Evolutionary conservation across 2,888 invertebrate genomes (phyloP), one percentile per base, ranked within the genome.

Genomic region (Diabrotica balteata): DNA sequence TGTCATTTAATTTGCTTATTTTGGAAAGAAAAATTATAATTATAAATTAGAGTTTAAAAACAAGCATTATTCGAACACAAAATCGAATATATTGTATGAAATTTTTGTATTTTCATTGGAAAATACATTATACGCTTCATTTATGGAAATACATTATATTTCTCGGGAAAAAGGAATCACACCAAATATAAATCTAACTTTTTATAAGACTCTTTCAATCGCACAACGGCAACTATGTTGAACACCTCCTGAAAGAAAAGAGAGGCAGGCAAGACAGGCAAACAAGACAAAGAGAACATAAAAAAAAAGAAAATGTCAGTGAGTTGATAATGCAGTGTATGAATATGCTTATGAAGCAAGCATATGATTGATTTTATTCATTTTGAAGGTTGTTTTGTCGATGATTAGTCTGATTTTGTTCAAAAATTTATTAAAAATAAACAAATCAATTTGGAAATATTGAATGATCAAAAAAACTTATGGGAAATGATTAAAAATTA

Each of bases 121-220:
- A 17, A 17, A 17, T 17, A 17, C 17, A 17, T 32, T 2, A 4
- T 5, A 32, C 4, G 32, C 4, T 32, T 32, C 32, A 32, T 60
- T 49, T 22, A 32, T 59, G 57, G 58, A 51, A 64, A 52, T 64
- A 64, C 46, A 64, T 46, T 46, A 8, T 42, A 49, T 50, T 59
- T 58, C 52, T 53, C 22, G 52, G 43, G 52, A 45, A 51, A 52
- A 47, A 59, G 58, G 58, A 47, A 44, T 55, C 32, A 45, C 52
- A 64, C 64, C 64, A 64, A 64, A 44, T 46, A 64, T 64, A 64
- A 64, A 64, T 64, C 64, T 58, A 64, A 54, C 42, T 47, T 54
- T 62, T 17, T 17, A 53, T 22, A 32, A 32, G 32, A 32, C 32
- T 5, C 32, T 32, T 32, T 32, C 32, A 32, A 32, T 32, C 32